Evolutionary conservation across 2,797 vertebrate genomes (phyloP), one percentile per base, ranked within the genome.

Genomic region (Centropyge bicolor): DNA sequence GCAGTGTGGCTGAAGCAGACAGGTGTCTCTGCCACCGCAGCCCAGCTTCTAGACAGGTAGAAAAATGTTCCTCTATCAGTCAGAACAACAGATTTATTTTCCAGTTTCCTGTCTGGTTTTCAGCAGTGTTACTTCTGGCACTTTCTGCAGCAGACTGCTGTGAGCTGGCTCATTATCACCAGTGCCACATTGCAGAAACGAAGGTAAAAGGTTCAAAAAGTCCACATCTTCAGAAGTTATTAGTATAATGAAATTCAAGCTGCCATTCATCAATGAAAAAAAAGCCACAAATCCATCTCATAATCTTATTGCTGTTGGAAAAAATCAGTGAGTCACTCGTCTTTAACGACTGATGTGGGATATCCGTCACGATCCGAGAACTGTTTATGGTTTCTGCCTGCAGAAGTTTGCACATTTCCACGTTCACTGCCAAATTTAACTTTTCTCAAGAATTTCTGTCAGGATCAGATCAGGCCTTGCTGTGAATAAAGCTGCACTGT

Each of bases 21-120:
- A 84, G 74, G 88, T 89, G 84, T 61, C 67, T 74, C 22, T 81
- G 35, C 70, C 78, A 92, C 94, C 89, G 31, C 92, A 86, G 72
- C 6, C n/a, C 24, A 74, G 63, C 55, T 8, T 66, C 80, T 31
- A 82, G 78, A 75, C 75, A 85, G 89, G 87, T 89, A 84, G 78
- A 87, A 70, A 41, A 64, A 68, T 65, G 74, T 67, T 17, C 43
- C 13, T 40, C 49, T 45, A 38, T 63, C 41, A 64, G n/a, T 40
- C 36, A 63, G 40, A 74, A 76, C 38, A 76, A 85, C 82, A 88
- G 73, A 87, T 88, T 84, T 75, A 76, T 69, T 80, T 78, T 74
- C 84, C 56, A 78, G 40, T 59, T 78, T 80, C 45, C 74, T 82
- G 54, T 68, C 16, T 84, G 74, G 55, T 70, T 84, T 79, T 75